Base-by-base conservation (phyloP, 2,888 invertebrate species). In the Philhelius pedissequus region DNA sequence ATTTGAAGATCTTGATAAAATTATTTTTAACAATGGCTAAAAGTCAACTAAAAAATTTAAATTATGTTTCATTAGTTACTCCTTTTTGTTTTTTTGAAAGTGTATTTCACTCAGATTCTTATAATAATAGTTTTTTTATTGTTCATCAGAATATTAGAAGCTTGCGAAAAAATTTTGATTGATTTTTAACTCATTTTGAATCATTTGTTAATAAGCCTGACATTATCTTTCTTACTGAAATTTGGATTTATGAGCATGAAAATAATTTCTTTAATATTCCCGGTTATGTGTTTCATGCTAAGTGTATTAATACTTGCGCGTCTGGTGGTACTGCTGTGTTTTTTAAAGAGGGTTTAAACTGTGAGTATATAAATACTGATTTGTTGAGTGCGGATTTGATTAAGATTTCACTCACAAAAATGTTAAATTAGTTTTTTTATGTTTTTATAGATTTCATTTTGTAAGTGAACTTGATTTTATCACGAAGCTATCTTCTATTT, bases 181-280 rank as follows among this genome's bases (percentile, higher is more conserved):
- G 11, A 13, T 50, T 71, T 8, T 11, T 58, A 11, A n/a, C 40
- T 32, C 35, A 58, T n/a, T 35, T 70, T 15, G 54, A 54, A 20
- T 54, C 52, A n/a, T 54, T 68, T 38, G 7, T 54, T 15, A 70
- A 70, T 15, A 70, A 56, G 32, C 56, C 70, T n/a, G n/a, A 58
- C 32, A 20, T 70, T 25, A 58, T 70, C 25, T 60, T 71, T 27
- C 18, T 60, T 2, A 35, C 71, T 13, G 35, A 60, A 22, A 60
- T 43, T 2, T 64, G 64, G 54, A 58, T 58, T 13, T 58, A 58
- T 32, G 60, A 71, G 11, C 27, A 38, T 27, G 48, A 71, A 50
- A 35, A 13, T 11, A 27, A 60, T 13, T n/a, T 40, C 9, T 71
- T 60, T 48, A 38, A 50, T 2, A 71, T 48, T 54, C 45, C 64